These are phyloP conservation scores for Drosophila cyrtoloma DNA, from an alignment of 2,888 invertebrate genomes.

Conservation along the genomic window DNA sequence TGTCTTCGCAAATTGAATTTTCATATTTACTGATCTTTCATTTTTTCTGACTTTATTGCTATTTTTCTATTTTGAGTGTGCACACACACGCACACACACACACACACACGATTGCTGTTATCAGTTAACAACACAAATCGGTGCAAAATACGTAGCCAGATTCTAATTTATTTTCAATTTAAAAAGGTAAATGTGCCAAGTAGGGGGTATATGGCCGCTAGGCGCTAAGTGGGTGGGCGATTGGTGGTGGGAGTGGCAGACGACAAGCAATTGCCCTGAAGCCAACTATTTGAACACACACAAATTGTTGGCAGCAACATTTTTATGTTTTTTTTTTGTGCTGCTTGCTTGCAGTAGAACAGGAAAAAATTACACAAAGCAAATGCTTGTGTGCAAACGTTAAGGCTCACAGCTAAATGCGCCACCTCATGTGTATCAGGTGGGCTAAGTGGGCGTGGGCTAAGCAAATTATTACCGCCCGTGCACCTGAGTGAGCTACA, in stretches of 20 bases:
- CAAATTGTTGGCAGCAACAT: conserved; percentile 59
- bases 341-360: conserved; percentile 11
- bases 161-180: conserved; percentile 81
- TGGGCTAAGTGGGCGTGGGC: conserved; percentile 22
- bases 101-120: conserved; percentile 43
- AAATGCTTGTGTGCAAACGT: conserved; percentile 71
- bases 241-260: conserved; percentile 38
- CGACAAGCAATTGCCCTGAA: conserved; percentile 65
- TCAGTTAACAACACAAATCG: conserved; percentile 78
- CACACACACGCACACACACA: conserved; percentile 7
- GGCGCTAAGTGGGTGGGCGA: conserved; percentile 7
- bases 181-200: conserved; percentile 77
- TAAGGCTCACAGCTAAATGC: conserved; percentile 60
- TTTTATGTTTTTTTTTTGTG: neutral
- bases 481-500: conserved; percentile 26
- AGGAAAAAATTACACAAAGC: conserved; percentile 71
- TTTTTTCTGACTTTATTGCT: neutral
- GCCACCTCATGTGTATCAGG: conserved; percentile 27
- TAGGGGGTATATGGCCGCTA: conserved; percentile 14
- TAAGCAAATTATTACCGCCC: conserved; percentile 40
- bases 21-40: accelerated
- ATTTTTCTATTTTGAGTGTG: neutral
- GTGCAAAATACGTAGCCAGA: conserved; percentile 77
- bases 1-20: neutral
- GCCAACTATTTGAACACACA: conserved; percentile 73